Evolutionary conservation across 2,113 vertebrate species (phyloP).

Genomic region (Sisor rabdophorus): DNA sequence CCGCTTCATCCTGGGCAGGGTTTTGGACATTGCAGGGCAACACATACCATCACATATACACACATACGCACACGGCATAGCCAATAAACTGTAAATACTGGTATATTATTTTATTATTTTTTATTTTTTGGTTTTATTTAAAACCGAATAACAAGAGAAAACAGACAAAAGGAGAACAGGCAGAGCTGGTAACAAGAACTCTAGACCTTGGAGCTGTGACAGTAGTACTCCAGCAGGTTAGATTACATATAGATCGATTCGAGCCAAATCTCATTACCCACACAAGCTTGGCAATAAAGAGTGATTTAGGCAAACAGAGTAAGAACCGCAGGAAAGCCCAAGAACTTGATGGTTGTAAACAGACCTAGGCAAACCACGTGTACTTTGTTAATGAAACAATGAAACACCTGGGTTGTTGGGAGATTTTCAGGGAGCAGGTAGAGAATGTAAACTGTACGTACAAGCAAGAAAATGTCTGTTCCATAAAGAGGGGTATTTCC

Average conservation of each 20-base stretch:
- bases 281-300: conserved; percentile 15
- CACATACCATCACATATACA: too few relatives aligned
- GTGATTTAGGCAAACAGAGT: conserved; percentile 8
- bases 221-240: background rate
- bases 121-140: too few relatives aligned
- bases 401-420: conserved; percentile 8
- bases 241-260: background rate
- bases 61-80: too few relatives aligned
- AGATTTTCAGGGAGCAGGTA: conserved; percentile 27
- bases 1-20: background rate
- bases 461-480: conserved; percentile 49
- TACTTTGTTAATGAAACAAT: conserved; percentile 27
- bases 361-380: background rate
- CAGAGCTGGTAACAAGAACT: background rate
- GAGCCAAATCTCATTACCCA: conserved; percentile 22
- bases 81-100: background rate
- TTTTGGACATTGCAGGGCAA: too few relatives aligned
- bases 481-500: conserved; percentile 11
- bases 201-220: background rate
- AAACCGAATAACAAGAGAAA: background rate
- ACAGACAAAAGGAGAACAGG: background rate
- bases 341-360: conserved; percentile 12
- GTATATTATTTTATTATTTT: background rate
- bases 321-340: background rate
- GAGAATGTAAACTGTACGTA: conserved; percentile 61